A percentile compares a stretch with the other conserved stretches of the same genome.
phyloP scores from a whole-genome alignment of 2,113 vertebrate genomes.

The Phaethornis superciliosus region DNA sequence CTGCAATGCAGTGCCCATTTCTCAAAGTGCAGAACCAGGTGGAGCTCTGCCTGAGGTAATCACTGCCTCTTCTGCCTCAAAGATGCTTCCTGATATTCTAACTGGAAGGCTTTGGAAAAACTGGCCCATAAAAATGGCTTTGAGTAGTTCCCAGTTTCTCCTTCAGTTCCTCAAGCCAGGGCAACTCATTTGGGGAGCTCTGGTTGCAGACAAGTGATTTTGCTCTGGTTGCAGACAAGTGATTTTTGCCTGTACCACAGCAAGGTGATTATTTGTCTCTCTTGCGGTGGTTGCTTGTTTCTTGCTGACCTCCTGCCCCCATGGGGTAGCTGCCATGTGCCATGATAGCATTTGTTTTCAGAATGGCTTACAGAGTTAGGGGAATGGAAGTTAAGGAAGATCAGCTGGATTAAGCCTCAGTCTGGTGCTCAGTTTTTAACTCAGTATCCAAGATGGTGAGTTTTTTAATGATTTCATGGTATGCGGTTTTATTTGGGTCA shows the following conservation, averaged over 20 bases:
- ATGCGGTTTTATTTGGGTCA: conserved; percentile 55
- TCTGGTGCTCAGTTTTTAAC: neutral
- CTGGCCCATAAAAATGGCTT: neutral
- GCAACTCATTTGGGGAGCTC: neutral
- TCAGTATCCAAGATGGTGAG: neutral
- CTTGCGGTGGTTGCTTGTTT: neutral
- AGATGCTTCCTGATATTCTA: neutral
- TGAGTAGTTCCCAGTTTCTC: neutral
- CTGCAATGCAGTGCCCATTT: neutral
- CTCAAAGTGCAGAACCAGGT: neutral
- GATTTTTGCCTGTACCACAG: neutral
- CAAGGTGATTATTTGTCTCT: neutral
- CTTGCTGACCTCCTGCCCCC: neutral
- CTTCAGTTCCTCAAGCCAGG: neutral
- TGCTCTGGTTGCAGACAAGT: neutral
- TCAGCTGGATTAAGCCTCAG: neutral
- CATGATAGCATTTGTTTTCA: neutral
- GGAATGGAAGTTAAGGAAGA: neutral
- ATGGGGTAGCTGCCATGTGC: neutral
- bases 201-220: neutral
- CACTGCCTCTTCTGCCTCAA: neutral
- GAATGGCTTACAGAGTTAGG: neutral
- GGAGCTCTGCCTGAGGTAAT: neutral
- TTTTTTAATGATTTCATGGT: neutral
- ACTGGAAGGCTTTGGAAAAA: neutral